Conservation (phyloP, 2,113 vertebrate genomes). For the Sisor rabdophorus region DNA sequence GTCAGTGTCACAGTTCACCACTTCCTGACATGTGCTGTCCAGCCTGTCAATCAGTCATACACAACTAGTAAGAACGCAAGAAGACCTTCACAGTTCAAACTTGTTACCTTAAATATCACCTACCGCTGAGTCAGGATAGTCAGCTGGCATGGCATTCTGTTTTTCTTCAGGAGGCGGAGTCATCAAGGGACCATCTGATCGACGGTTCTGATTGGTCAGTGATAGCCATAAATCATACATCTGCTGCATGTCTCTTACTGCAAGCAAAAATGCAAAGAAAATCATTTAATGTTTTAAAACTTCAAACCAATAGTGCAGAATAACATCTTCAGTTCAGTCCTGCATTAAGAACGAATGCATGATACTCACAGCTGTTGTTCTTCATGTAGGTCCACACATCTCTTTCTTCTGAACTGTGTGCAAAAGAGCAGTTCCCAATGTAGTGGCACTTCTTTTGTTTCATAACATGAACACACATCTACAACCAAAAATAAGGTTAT, state of each 20-base stretch:
- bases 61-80: background rate
- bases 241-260: constrained; percentile 98
- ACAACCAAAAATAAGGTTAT: constrained; percentile 27
- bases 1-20: constrained; percentile 77
- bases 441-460: constrained; percentile 98
- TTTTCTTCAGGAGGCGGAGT: constrained; percentile 85
- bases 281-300: background rate
- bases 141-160: constrained; percentile 92
- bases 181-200: constrained; percentile 78
- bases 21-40: constrained; percentile 72
- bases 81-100: background rate
- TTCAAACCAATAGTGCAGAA: background rate
- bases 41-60: constrained; percentile 55
- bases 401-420: constrained; percentile 93
- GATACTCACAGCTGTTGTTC: constrained; percentile 89
- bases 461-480: constrained; percentile 97
- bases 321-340: background rate
- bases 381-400: constrained; percentile 99
- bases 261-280: constrained; percentile 1
- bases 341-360: background rate
- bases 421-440: constrained; percentile 96
- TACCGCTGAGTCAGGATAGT: constrained; percentile 93
- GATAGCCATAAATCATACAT: constrained; percentile 97
- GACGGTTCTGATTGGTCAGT: constrained; percentile 86
- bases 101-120: constrained; percentile 34